Percentiles rank a stretch among this genome's conserved stretches.
Conservation (phyloP, 2,113 vertebrate species). For the Danionella cerebrum region DNA sequence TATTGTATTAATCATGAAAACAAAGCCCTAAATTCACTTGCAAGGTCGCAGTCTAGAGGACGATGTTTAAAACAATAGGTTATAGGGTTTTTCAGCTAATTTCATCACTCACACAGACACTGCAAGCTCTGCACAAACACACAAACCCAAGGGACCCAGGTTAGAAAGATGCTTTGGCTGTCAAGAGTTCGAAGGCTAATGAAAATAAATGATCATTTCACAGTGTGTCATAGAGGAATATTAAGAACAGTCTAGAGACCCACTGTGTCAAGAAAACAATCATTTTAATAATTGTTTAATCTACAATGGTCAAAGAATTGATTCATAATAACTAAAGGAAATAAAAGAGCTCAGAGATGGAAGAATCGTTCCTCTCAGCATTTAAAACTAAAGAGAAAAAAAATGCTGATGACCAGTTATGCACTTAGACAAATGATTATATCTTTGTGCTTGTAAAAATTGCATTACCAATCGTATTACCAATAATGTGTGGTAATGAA, state of each 20-base stretch:
- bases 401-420: too few species aligned
- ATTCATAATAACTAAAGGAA: too few species aligned
- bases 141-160: conserved; percentile 11
- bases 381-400: too few species aligned
- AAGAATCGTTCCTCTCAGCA: too few species aligned
- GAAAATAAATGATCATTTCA: conserved; percentile 42
- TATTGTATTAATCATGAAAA: conserved; percentile 18
- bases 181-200: conserved; percentile 38
- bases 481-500: too few species aligned
- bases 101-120: conserved; percentile 3
- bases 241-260: not conserved
- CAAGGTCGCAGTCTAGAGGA: conserved; percentile 12
- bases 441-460: too few species aligned
- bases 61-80: conserved; percentile 16
- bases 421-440: too few species aligned
- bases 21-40: conserved; percentile 1
- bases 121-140: not conserved
- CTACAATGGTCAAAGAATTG: too few species aligned
- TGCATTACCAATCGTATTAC: too few species aligned
- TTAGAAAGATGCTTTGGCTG: conserved; percentile 40
- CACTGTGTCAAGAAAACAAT: too few species aligned
- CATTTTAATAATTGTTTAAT: too few species aligned
- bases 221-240: not conserved
- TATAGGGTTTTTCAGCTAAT: conserved; percentile 3
- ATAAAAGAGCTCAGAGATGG: too few species aligned